phyloP scores from a whole-genome alignment of 2,113 vertebrate species.

The Condylura cristata region DNA sequence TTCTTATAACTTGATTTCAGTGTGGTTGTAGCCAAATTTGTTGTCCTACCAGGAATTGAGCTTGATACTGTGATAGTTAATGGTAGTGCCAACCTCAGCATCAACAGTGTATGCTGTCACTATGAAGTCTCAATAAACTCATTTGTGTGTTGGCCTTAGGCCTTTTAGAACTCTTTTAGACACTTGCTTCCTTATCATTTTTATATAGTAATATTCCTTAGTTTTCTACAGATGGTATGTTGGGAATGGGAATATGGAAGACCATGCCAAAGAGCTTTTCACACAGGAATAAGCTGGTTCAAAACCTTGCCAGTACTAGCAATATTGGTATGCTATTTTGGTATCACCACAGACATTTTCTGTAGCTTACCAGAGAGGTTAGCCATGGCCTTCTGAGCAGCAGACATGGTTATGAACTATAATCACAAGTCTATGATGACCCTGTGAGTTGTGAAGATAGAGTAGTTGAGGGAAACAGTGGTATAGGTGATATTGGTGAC shows the following conservation, averaged over 20 bases:
- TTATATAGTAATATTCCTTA: slow-evolving; percentile 91
- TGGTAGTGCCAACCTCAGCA: slow-evolving; percentile 89
- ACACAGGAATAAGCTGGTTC: neutral
- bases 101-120: slow-evolving; percentile 91
- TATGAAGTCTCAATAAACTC: slow-evolving; percentile 93
- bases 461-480: neutral
- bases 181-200: slow-evolving; percentile 89
- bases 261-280: neutral
- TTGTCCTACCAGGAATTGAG: slow-evolving; percentile 94
- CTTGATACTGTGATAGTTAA: slow-evolving; percentile 92
- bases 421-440: neutral
- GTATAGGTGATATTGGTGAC: neutral
- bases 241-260: neutral
- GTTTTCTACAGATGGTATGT: slow-evolving; percentile 88
- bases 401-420: neutral
- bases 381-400: neutral
- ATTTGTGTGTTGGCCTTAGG: slow-evolving; percentile 89
- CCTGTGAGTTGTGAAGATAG: neutral
- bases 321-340: neutral
- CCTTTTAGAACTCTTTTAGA: slow-evolving; percentile 91
- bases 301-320: neutral
- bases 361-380: neutral
- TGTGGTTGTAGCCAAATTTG: slow-evolving; percentile 90
- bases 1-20: slow-evolving; percentile 88
- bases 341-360: too few relatives aligned